Base-by-base conservation (phyloP, 2,797 vertebrate genomes). In the Percopsis omiscomaycus region DNA sequence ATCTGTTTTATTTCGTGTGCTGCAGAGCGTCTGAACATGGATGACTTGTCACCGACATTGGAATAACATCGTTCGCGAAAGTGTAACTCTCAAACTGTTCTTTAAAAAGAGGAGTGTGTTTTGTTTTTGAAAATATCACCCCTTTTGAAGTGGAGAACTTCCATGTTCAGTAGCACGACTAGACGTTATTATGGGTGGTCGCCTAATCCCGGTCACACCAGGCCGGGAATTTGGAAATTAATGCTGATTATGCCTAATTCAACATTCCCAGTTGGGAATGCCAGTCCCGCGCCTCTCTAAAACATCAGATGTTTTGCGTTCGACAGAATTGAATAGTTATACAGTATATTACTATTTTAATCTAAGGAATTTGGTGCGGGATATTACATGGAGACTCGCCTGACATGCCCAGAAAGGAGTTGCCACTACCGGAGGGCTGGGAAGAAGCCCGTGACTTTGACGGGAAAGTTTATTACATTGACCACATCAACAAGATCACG, bases 381-480 rank as follows among this genome's bases (percentile, higher is more conserved):
- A 51, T 73, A 82, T 88, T 93, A 88, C 91, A 92, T 94, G 93
- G 93, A 92, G 91, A 93, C 93, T 92, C 81, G 90, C 78, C 87
- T 91, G 92, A 92, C 91, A 98, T 98, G 96, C 95, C 95, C 85
- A 93, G 95, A 91, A 95, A 93, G 92, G 95, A 96, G 93, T 90
- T 98, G 92, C 96, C 96, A 88, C 91, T 98, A 92, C 96, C 96
- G 75, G 93, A 95, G 83, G 96, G 96, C 87, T 98, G 96, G 96
- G 96, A 98, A 91, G 94, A 96, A 91, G 94, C 96, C 86, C 92
- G 91, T 81, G 96, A 98, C 93, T 96, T 94, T 89, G 96, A 98
- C 87, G 96, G 96, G 71, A 98, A 97, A 87, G 91, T 95, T 78
- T 98, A 98, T 60, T 98, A 95, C 90, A 95, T 98, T 80, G 95